These are phyloP conservation scores for Formica selysi DNA, from an alignment of 1,140 invertebrate species.

Conservation along the genomic window DNA sequence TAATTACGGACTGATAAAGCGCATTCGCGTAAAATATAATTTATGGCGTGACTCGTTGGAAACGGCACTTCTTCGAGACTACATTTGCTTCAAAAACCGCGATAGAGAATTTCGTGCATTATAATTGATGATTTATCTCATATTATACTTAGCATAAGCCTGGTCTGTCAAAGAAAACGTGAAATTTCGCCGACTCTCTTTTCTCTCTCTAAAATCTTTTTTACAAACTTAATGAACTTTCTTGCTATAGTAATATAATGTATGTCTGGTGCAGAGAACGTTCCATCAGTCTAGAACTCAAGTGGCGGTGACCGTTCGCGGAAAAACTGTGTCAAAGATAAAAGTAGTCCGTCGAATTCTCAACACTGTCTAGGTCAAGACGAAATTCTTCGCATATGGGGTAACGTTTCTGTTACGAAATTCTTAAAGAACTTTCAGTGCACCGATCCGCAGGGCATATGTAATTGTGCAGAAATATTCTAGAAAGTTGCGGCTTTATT, in stretches of 20 bases:
- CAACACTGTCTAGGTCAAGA: slow-evolving; percentile 4
- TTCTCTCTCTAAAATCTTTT: neutral
- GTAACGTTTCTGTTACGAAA: slow-evolving; percentile 17
- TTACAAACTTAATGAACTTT: slow-evolving; percentile 23
- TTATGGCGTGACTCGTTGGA: slow-evolving; percentile 13
- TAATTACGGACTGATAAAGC: slow-evolving; percentile 38
- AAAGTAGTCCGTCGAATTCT: slow-evolving; percentile 32
- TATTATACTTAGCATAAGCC: neutral
- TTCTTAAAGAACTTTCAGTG: neutral
- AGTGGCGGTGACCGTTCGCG: slow-evolving; percentile 2
- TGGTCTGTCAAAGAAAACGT: neutral
- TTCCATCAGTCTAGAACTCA: neutral
- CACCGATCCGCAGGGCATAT: neutral
- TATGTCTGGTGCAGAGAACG: neutral
- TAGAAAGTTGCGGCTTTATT: neutral
- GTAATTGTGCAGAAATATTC: slow-evolving; percentile 23
- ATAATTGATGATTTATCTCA: slow-evolving; percentile 19
- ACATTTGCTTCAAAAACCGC: neutral
- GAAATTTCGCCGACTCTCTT: neutral
- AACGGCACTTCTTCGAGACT: neutral
- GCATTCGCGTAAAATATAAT: slow-evolving; percentile 39
- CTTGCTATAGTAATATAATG: neutral
- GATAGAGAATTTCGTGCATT: neutral
- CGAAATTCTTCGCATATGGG: slow-evolving; percentile 23
- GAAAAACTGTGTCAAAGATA: slow-evolving; percentile 54